These are phyloP conservation scores for Dioctria rufipes DNA, from an alignment of 2,888 invertebrate genomes.

Conservation along the genomic window DNA sequence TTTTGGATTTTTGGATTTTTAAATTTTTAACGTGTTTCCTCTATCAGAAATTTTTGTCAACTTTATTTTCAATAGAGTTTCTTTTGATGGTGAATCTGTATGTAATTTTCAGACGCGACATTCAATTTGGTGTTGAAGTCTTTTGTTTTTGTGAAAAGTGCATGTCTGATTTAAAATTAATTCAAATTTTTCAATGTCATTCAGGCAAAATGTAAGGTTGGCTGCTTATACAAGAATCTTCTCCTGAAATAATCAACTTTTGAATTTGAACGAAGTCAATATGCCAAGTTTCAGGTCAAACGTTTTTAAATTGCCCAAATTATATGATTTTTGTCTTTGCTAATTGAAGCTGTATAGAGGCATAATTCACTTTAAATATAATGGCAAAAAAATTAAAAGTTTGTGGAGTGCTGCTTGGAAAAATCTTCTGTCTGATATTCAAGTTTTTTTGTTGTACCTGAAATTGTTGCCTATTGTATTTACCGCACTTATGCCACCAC, in stretches of 20 bases:
- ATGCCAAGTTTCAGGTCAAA: too few relatives aligned
- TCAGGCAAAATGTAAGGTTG: constrained; percentile 23
- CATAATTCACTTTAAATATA: too few relatives aligned
- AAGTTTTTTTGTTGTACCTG: too few relatives aligned
- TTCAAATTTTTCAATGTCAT: constrained; percentile 53
- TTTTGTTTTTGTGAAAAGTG: constrained; percentile 55
- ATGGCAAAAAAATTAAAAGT: too few relatives aligned
- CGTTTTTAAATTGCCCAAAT: too few relatives aligned
- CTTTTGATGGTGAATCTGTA: background rate
- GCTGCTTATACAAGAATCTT: background rate
- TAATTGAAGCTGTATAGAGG: too few relatives aligned
- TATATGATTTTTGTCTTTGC: too few relatives aligned
- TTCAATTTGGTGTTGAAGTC: background rate
- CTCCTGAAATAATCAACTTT: background rate
- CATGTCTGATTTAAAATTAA: constrained; percentile 47
- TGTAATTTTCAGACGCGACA: background rate
- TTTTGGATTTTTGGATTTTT: constrained; percentile 9
- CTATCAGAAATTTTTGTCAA: background rate
- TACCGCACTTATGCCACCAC: too few relatives aligned
- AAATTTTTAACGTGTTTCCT: background rate
- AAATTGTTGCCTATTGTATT: too few relatives aligned
- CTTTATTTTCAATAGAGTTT: constrained; percentile 5
- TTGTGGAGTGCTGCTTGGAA: too few relatives aligned
- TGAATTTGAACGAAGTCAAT: too few relatives aligned
- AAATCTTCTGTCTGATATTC: too few relatives aligned